Evolutionary conservation across 1,140 invertebrate species (phyloP).

Genomic region (Holotrichia oblita): DNA sequence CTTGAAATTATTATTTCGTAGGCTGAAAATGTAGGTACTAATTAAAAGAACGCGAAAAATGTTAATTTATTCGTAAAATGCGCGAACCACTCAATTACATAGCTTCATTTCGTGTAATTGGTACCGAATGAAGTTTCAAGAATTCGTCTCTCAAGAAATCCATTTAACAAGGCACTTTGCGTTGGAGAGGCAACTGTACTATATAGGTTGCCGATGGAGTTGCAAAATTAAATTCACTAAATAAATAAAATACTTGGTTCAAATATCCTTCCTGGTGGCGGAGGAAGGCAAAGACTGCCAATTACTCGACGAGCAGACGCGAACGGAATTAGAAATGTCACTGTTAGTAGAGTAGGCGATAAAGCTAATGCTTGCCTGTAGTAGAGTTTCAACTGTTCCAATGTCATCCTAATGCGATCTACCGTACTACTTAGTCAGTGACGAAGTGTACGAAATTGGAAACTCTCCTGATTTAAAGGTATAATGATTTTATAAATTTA

Average conservation of each 20-base stretch:
- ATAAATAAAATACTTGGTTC: conserved; percentile 43
- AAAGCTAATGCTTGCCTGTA: not conserved
- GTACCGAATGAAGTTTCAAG: conserved; percentile 30
- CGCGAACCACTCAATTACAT: conserved; percentile 6
- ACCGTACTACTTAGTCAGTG: not conserved
- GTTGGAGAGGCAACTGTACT: not conserved
- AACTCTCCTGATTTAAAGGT: no score
- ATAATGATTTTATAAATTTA: not conserved
- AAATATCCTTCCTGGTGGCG: conserved; percentile 34
- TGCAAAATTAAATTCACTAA: conserved; percentile 45
- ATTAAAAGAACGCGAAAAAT: conserved; percentile 5
- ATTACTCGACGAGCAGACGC: conserved; percentile 41
- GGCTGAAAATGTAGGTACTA: not conserved
- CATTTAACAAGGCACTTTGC: conserved; percentile 28
- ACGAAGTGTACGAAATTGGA: not conserved
- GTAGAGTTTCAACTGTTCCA: not conserved
- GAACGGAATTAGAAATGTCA: conserved; percentile 44
- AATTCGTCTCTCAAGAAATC: not conserved
- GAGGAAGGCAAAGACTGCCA: conserved; percentile 40
- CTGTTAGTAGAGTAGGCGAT: conserved; percentile 37
- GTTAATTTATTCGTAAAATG: conserved; percentile 6
- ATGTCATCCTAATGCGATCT: not conserved
- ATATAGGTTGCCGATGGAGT: conserved; percentile 36
- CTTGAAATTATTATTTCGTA: no score
- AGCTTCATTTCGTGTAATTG: conserved; percentile 21